phyloP scores from a whole-genome alignment of 2,888 invertebrate species.

The Lasioglossum vierecki region DNA sequence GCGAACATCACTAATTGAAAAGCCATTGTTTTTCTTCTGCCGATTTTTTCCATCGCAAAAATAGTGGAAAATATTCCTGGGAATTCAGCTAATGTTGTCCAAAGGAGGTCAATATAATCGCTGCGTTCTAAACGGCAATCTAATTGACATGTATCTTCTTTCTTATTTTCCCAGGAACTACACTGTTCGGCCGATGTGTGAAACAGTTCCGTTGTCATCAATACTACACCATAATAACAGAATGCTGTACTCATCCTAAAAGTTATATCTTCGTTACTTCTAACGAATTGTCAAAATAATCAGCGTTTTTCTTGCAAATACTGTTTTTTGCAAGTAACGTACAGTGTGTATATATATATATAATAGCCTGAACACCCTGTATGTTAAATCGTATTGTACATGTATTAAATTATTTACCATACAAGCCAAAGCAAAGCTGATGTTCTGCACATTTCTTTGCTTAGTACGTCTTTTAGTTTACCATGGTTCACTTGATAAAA shows the following conservation, averaged over 20 bases:
- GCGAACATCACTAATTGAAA: conserved; percentile 95
- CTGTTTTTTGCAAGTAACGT: too few relatives aligned
- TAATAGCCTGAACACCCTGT: background rate
- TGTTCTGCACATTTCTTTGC: conserved; percentile 92
- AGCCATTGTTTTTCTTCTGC: conserved; percentile 96
- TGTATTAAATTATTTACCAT: conserved; percentile 87
- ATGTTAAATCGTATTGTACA: background rate
- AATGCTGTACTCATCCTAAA: conserved; percentile 96
- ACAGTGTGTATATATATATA: too few relatives aligned
- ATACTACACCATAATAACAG: conserved; percentile 96
- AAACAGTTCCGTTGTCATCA: conserved; percentile 97
- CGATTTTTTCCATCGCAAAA: conserved; percentile 94
- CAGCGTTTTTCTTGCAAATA: too few relatives aligned
- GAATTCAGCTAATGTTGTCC: conserved; percentile 97
- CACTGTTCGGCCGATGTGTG: conserved; percentile 86
- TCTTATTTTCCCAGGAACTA: conserved; percentile 73
- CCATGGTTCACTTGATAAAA: conserved; percentile 87
- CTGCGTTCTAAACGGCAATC: conserved; percentile 90
- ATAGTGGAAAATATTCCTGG: conserved; percentile 96
- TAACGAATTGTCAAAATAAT: conserved; percentile 35
- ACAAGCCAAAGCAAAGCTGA: conserved; percentile 96
- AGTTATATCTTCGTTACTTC: conserved; percentile 22
- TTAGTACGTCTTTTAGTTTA: conserved; percentile 89
- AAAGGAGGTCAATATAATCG: conserved; percentile 96
- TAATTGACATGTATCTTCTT: conserved; percentile 84